phyloP scores from a whole-genome alignment of 35 echinoderm and acorn worm species.

The Stichopus chloronotus region DNA sequence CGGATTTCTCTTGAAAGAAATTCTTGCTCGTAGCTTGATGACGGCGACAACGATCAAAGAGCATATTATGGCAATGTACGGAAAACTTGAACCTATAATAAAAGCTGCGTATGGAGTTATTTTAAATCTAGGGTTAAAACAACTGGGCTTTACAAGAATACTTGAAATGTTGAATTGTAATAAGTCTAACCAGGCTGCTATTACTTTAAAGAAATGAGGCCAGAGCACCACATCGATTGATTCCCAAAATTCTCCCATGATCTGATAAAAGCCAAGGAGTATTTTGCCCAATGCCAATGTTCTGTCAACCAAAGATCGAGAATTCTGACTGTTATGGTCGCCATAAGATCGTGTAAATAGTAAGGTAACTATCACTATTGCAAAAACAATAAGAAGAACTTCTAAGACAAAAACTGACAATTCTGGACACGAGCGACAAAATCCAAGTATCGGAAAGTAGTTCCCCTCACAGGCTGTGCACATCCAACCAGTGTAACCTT shows the following conservation, averaged over 20 bases:
- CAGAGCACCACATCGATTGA: slow-evolving; percentile 35
- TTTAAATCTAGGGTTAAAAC: neutral
- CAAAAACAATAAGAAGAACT: neutral
- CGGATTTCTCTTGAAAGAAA: neutral
- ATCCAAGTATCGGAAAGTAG: slow-evolving; percentile 9
- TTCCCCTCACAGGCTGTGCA: neutral
- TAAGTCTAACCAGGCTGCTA: neutral
- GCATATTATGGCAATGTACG: neutral
- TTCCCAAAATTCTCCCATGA: slow-evolving; percentile 48
- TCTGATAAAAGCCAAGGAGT: slow-evolving; percentile 50
- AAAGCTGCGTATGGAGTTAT: neutral
- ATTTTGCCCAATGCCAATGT: neutral
- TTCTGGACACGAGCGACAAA: neutral
- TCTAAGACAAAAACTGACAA: neutral
- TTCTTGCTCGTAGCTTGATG: neutral
- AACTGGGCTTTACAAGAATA: slow-evolving; percentile 37
- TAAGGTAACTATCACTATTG: neutral
- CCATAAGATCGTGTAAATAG: neutral
- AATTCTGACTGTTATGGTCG: neutral
- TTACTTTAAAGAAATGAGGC: slow-evolving; percentile 13
- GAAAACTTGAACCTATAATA: neutral
- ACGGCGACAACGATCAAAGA: neutral
- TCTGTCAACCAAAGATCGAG: neutral
- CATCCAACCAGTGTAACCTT: slow-evolving; percentile 35
- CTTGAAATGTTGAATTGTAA: slow-evolving; percentile 35